Percentiles rank a stretch among this genome's conserved stretches.
These are phyloP conservation scores for Cyprinodon variegatus DNA, from an alignment of 2,113 vertebrate genomes.

Conservation along the genomic window DNA sequence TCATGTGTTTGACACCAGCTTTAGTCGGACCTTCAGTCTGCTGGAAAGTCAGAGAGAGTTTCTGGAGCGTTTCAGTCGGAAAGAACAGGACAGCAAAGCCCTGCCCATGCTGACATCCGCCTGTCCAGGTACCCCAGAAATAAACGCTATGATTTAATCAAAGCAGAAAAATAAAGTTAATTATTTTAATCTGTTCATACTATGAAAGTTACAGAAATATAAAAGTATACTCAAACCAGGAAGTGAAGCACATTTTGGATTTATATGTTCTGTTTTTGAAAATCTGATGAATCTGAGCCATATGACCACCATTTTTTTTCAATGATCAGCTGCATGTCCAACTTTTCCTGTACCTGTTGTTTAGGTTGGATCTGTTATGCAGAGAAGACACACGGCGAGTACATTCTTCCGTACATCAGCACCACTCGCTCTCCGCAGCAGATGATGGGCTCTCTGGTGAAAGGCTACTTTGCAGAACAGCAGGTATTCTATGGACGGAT, in stretches of 20 bases:
- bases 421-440: slow-evolving; percentile 93
- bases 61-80: slow-evolving; percentile 84
- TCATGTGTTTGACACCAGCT: slow-evolving; percentile 91
- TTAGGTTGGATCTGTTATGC: slow-evolving; percentile 98
- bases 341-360: not conserved
- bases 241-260: too few relatives aligned
- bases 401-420: slow-evolving; percentile 91
- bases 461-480: slow-evolving; percentile 86
- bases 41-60: slow-evolving; percentile 94
- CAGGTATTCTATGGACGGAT: slow-evolving; percentile 76
- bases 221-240: not conserved
- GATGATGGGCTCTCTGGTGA: slow-evolving; percentile 95
- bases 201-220: not conserved
- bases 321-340: not conserved
- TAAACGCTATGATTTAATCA: too few relatives aligned
- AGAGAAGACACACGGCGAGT: slow-evolving; percentile 93
- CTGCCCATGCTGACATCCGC: slow-evolving; percentile 92
- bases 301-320: not conserved
- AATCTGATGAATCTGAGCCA: too few relatives aligned
- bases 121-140: slow-evolving; percentile 87
- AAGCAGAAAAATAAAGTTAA: not conserved
- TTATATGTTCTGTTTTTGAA: too few relatives aligned
- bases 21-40: slow-evolving; percentile 93
- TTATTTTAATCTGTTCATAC: not conserved
- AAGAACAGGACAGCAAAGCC: slow-evolving; percentile 74